Conservation (phyloP, 2,797 vertebrate genomes). For the Psittacula derbiana region DNA sequence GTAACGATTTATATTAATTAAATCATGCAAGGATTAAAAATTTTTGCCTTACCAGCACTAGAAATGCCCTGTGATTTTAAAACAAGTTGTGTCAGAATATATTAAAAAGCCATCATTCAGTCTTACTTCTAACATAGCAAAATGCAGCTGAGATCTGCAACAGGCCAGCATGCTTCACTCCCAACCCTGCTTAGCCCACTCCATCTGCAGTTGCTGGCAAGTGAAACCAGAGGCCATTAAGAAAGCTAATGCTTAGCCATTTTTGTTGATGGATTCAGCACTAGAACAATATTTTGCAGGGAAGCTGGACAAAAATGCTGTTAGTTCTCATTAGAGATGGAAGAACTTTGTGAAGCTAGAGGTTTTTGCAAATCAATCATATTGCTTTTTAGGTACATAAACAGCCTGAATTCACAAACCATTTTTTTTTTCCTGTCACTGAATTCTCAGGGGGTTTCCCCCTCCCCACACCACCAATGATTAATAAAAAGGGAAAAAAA, state of each 20-base stretch:
- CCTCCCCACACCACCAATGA: not conserved
- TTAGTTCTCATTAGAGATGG: constrained; percentile 69
- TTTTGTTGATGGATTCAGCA: constrained; percentile 70
- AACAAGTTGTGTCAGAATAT: not conserved
- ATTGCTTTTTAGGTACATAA: constrained; percentile 66
- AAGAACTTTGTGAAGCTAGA: constrained; percentile 63
- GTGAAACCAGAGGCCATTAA: constrained; percentile 58
- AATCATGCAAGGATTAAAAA: not conserved
- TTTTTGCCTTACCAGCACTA: not conserved
- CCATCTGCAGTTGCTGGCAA: constrained; percentile 70
- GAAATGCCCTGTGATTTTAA: not conserved
- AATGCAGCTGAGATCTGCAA: constrained; percentile 38
- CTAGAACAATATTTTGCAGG: constrained; percentile 65
- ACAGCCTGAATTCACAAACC: constrained; percentile 64
- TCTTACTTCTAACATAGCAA: not conserved
- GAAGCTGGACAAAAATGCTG: constrained; percentile 65
- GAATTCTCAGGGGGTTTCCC: constrained; percentile 41
- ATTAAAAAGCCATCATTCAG: not conserved
- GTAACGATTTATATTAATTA: not conserved
- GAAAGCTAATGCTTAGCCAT: constrained; percentile 65
- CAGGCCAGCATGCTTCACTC: not conserved
- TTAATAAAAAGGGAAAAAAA: constrained; percentile 44
- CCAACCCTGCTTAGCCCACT: constrained; percentile 41
- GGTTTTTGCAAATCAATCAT: constrained; percentile 69
- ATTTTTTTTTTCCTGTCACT: constrained; percentile 43